A percentile compares a stretch with the other conserved stretches of the same genome.
phyloP scores from a whole-genome alignment of 2,888 invertebrate genomes.

The Drosophila conformis region DNA sequence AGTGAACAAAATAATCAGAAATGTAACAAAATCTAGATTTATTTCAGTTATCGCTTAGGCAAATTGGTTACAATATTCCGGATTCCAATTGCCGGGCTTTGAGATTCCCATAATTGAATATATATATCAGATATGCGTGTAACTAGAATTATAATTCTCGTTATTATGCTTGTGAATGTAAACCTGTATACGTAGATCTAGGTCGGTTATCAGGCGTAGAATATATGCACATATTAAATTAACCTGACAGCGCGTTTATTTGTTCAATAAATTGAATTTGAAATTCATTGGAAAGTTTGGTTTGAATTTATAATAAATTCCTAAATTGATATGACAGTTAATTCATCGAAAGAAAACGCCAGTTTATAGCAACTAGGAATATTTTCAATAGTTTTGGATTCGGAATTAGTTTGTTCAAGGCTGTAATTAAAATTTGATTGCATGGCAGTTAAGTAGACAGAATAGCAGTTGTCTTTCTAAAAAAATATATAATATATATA shows the following conservation, averaged over 20 bases:
- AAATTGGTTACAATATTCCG: background rate
- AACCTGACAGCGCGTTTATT: background rate
- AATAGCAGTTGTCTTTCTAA: background rate
- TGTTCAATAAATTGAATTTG: background rate
- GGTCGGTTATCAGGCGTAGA: background rate
- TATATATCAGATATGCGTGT: background rate
- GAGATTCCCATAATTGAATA: background rate
- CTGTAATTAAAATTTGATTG: background rate
- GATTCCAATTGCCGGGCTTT: no score
- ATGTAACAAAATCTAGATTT: background rate
- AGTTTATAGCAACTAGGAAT: background rate
- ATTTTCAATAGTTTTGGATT: background rate
- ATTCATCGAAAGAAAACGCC: background rate
- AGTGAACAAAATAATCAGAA: background rate
- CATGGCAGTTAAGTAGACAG: background rate
- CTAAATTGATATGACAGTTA: background rate
- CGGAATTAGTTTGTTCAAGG: no score
- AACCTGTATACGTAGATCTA: background rate
- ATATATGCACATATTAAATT: background rate
- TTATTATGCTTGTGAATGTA: no score
- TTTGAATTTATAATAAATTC: background rate
- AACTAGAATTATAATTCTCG: background rate
- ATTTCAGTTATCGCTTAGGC: background rate
- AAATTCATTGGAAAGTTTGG: slow-evolving; percentile 3
- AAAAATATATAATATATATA: background rate